Percentiles rank a stretch among this genome's conserved stretches.
Conservation (phyloP, 2,797 vertebrate species). For the Pseudochromis fuscus region DNA sequence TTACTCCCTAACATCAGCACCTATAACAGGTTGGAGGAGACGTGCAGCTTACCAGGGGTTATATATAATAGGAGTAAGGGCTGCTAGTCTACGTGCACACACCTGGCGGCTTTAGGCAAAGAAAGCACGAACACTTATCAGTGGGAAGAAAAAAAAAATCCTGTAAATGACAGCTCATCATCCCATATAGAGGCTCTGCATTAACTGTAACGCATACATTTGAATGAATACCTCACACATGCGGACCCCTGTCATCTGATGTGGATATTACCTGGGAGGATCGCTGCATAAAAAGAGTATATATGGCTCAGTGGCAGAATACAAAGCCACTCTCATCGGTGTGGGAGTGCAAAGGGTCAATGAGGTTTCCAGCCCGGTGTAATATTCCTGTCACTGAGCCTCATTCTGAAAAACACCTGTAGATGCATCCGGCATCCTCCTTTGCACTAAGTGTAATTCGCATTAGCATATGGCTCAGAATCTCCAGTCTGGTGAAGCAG, state of each 20-base stretch:
- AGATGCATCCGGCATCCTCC: constrained; percentile 55
- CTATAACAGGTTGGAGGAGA: constrained; percentile 30
- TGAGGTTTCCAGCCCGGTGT: constrained; percentile 54
- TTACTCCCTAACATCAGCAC: constrained; percentile 3
- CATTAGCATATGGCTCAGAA: constrained; percentile 77
- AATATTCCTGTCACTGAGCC: constrained; percentile 67
- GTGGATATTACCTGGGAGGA: constrained; percentile 55
- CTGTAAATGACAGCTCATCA: constrained; percentile 47
- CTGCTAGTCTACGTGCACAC: constrained; percentile 22
- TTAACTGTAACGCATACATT: constrained; percentile 55
- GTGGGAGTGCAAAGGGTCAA: constrained; percentile 62
- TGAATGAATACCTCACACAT: constrained; percentile 37
- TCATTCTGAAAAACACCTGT: constrained; percentile 75
- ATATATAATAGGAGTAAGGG: constrained; percentile 32
- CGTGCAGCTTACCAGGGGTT: constrained; percentile 23
- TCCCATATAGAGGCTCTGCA: constrained; percentile 36
- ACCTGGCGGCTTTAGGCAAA: constrained; percentile 31
- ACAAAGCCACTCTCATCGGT: constrained; percentile 56
- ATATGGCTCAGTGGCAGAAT: constrained; percentile 48
- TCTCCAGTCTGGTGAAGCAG: constrained; percentile 54
- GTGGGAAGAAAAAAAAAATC: constrained; percentile 4
- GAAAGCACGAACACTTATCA: constrained; percentile 27
- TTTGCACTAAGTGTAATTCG: constrained; percentile 63
- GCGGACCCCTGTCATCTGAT: constrained; percentile 49
- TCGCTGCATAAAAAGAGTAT: constrained; percentile 55